These are phyloP conservation scores for Plectrocnemia conspersa DNA, from an alignment of 1,140 invertebrate species.

Conservation along the genomic window DNA sequence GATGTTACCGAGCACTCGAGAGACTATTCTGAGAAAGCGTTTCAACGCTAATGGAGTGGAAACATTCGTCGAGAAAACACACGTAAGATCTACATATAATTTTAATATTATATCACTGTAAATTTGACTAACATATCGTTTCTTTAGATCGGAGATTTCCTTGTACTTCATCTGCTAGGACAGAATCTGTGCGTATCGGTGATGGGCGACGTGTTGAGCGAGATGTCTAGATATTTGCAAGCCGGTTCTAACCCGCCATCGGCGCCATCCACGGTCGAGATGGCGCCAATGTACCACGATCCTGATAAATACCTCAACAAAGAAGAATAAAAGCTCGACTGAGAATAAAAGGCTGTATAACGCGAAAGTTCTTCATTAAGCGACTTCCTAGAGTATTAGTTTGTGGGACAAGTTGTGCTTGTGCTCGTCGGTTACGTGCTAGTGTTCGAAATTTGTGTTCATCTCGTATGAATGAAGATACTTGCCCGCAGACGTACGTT, in stretches of 20 bases:
- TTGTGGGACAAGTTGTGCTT: too few relatives aligned
- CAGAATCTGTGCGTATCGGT: conserved; percentile 80
- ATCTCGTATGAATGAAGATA: too few relatives aligned
- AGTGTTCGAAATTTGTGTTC: too few relatives aligned
- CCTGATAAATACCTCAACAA: conserved; percentile 66
- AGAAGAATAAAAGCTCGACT: conserved; percentile 16
- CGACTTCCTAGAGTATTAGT: too few relatives aligned
- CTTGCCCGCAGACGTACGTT: too few relatives aligned
- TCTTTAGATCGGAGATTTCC: conserved; percentile 77
- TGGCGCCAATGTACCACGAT: conserved; percentile 77
- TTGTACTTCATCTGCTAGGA: conserved; percentile 73
- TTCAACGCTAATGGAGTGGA: conserved; percentile 69
- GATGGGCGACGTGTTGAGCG: conserved; percentile 69
- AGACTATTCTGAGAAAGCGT: conserved; percentile 68
- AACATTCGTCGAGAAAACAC: conserved; percentile 68
- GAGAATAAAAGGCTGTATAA: background rate
- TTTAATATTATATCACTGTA: conserved; percentile 18
- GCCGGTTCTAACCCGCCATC: conserved; percentile 70
- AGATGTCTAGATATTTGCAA: conserved; percentile 59
- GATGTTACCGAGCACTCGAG: conserved; percentile 72
- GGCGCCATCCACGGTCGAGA: conserved; percentile 76
- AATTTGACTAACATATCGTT: conserved; percentile 9
- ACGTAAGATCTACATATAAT: conserved; percentile 51
- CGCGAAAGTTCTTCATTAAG: background rate
- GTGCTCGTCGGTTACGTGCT: too few relatives aligned